A percentile compares a stretch with the other conserved stretches of the same genome.
phyloP scores from a whole-genome alignment of 1,140 invertebrate species.

The Trypoxylus dichotomus region DNA sequence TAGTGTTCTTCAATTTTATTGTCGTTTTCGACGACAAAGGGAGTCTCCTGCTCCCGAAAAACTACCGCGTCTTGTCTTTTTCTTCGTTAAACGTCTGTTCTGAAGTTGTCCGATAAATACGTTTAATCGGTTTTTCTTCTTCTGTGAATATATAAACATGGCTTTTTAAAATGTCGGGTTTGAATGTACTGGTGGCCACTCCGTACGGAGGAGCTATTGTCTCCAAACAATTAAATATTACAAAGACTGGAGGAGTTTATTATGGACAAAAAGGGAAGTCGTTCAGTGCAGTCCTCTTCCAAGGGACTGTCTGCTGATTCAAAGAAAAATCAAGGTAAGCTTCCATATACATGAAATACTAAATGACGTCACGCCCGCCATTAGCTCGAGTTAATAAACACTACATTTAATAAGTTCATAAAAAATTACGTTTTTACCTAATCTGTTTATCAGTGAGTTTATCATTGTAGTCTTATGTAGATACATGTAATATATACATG shows the following conservation, averaged over 20 bases:
- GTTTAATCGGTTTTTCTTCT: conserved; percentile 57
- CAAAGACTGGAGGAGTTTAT: conserved; percentile 54
- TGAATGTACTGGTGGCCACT: conserved; percentile 66
- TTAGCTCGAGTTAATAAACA: conserved; percentile 29
- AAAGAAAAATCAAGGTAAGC: conserved; percentile 70
- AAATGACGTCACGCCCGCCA: background rate
- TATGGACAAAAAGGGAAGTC: conserved; percentile 76
- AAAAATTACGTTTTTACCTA: too few relatives aligned
- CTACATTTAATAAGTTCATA: too few relatives aligned
- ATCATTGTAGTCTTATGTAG: too few relatives aligned
- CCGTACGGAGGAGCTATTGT: conserved; percentile 68
- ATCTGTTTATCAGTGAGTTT: too few relatives aligned
- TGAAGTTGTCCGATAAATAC: conserved; percentile 49
- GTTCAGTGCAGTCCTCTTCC: conserved; percentile 62
- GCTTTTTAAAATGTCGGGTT: conserved; percentile 78
- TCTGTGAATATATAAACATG: conserved; percentile 68
- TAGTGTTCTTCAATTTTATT: conserved; percentile 55
- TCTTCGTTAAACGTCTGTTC: conserved; percentile 36
- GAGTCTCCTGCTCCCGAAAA: conserved; percentile 36
- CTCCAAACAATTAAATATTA: conserved; percentile 48
- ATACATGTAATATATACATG: too few relatives aligned
- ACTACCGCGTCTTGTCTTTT: conserved; percentile 30
- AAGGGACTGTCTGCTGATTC: conserved; percentile 67
- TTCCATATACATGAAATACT: background rate
- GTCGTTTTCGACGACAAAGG: conserved; percentile 65